Evolutionary conservation across 2,797 vertebrate genomes (phyloP), one percentile per base, ranked within the genome.

Genomic region (Trachops cirrhosus): DNA sequence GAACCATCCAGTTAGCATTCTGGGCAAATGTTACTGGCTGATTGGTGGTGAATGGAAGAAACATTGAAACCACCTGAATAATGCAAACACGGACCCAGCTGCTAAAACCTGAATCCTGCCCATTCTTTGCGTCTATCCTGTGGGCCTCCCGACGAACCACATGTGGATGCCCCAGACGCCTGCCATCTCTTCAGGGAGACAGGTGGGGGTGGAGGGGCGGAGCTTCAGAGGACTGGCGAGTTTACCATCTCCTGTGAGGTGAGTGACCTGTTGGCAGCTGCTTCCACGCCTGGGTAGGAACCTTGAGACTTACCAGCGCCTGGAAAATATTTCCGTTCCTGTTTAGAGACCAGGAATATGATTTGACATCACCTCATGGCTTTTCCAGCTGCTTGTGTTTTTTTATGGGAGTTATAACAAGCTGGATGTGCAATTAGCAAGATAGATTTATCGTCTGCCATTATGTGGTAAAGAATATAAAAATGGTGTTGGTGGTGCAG

Each of bases 301-400:
- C 94, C 94, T 44, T 85, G 80, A 95, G 90, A 92, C 97, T 92
- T 94, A 39, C 94, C 96, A 96, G 97, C 75, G 97, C 95, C 97
- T 98, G 98, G 98, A 98, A 98, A 98, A 97, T 96, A 95, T 96
- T 96, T 96, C 97, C 96, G 91, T 96, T 97, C 98, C 97, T 98
- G 96, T 97, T 95, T 95, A 97, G 97, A 97, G 98, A 90, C 96
- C 96, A 97, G 97, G 97, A 98, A 97, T 98, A 97, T 97, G 97
- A 98, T 97, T 98, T 98, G 98, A 98, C 98, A 98, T 98, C 96
- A 98, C 97, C 97, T 98, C 98, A 98, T 98, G 97, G 89, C 97
- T 98, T 98, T 98, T 96, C 97, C 98, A 98, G 98, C 98, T 98
- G 98, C 97, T 97, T 77, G n/a, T 96, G 91, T 97, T 98, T 59